Conservation (phyloP, 2,113 vertebrate species). For the Scomber colias region DNA sequence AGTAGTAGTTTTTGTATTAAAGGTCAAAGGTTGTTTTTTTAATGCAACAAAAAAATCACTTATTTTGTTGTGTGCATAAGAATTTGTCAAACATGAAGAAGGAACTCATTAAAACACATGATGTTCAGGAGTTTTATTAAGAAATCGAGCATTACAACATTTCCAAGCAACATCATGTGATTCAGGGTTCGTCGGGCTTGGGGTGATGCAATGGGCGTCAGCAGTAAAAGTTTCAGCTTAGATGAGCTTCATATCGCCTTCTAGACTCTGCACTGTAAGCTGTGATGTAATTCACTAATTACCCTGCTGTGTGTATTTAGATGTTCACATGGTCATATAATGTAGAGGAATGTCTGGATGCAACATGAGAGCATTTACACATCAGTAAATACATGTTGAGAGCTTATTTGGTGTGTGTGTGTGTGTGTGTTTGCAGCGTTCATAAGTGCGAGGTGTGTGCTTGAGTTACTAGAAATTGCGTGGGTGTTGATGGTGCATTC, state of each 20-base stretch:
- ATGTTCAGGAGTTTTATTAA: slow-evolving; percentile 3
- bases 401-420: slow-evolving; percentile 20
- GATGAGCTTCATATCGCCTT: slow-evolving; percentile 35
- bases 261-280: background rate
- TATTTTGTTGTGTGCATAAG: background rate
- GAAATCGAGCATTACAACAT: slow-evolving; percentile 8
- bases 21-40: background rate
- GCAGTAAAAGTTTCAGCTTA: slow-evolving; percentile 27
- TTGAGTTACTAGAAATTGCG: slow-evolving; percentile 48
- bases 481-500: slow-evolving; percentile 78
- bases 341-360: slow-evolving; percentile 25
- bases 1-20: background rate
- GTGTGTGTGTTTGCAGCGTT: slow-evolving; percentile 4
- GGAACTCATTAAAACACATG: slow-evolving; percentile 17
- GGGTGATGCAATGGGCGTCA: slow-evolving; percentile 31
- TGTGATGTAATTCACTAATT: slow-evolving; percentile 42
- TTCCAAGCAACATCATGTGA: background rate
- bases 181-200: slow-evolving; percentile 5
- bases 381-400: slow-evolving; percentile 25
- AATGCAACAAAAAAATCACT: background rate
- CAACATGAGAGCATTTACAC: slow-evolving; percentile 34
- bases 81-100: slow-evolving; percentile 9
- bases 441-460: slow-evolving; percentile 44
- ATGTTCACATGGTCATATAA: slow-evolving; percentile 33
- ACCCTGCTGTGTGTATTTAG: slow-evolving; percentile 27